Conservation (phyloP, 2,888 invertebrate species). For the Hydraecia micacea region DNA sequence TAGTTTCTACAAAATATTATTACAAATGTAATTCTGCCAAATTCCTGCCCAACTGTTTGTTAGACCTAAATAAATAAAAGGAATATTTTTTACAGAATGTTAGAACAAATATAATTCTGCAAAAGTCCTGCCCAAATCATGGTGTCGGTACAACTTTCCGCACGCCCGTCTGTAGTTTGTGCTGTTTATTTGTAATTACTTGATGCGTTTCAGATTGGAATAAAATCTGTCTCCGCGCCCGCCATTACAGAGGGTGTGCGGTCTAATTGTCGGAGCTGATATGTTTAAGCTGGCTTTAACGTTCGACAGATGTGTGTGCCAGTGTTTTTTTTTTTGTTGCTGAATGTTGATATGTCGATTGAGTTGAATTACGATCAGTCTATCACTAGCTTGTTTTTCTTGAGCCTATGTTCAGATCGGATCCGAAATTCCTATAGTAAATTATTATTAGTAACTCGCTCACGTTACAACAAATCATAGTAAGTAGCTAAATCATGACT, state of each 20-base stretch:
- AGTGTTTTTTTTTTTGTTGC: too few species aligned
- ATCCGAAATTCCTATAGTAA: background rate
- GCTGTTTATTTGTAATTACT: constrained; percentile 87
- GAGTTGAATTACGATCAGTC: background rate
- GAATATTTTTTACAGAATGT: background rate
- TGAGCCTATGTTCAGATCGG: background rate
- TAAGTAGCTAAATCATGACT: background rate
- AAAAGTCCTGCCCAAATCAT: constrained; percentile 30
- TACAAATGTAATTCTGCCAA: too few species aligned
- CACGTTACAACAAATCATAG: too few species aligned
- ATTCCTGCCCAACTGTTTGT: background rate
- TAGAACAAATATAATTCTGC: background rate
- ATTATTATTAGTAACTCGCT: too few species aligned
- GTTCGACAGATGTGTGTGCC: background rate
- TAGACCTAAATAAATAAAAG: background rate
- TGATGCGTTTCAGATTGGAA: constrained; percentile 87
- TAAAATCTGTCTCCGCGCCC: constrained; percentile 81
- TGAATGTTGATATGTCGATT: background rate
- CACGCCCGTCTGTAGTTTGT: constrained; percentile 75
- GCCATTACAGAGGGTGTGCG: constrained; percentile 49
- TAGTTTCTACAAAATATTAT: too few species aligned
- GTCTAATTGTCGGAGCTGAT: constrained; percentile 51
- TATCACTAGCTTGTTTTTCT: background rate
- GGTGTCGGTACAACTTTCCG: constrained; percentile 74
- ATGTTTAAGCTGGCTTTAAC: constrained; percentile 10